A percentile compares a stretch with the other conserved stretches of the same genome.
phyloP scores from a whole-genome alignment of 2,797 vertebrate genomes.

The Gallinago nigripennis region DNA sequence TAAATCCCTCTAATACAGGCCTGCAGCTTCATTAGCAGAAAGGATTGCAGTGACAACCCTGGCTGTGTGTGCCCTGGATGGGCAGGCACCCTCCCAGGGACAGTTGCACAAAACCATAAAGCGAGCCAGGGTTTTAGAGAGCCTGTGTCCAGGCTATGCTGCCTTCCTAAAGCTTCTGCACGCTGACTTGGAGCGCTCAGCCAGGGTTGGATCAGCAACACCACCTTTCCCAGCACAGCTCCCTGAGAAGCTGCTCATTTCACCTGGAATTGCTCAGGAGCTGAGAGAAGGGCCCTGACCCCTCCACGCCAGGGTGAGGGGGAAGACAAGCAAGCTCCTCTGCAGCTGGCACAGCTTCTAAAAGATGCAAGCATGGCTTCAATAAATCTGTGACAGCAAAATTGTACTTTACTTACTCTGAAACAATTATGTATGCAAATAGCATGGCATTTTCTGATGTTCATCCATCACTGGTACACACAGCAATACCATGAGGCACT shows the following conservation, averaged over 20 bases:
- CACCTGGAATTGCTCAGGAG: background rate
- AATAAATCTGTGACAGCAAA: background rate
- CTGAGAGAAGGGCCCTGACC: fast-evolving
- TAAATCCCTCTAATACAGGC: background rate
- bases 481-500: background rate
- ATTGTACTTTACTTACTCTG: background rate
- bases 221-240: background rate
- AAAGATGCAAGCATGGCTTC: background rate
- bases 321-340: background rate
- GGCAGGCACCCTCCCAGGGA: background rate
- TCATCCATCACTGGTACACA: background rate
- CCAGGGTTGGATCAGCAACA: background rate
- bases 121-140: background rate
- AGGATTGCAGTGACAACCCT: background rate
- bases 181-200: background rate
- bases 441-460: background rate
- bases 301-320: background rate
- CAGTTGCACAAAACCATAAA: background rate
- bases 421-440: background rate
- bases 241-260: background rate
- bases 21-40: background rate
- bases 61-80: fast-evolving
- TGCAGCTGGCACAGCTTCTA: background rate
- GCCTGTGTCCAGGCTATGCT: background rate
- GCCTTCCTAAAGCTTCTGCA: background rate